Base-by-base conservation (phyloP, 2,797 vertebrate genomes). In the Sebastes nivosus region DNA sequence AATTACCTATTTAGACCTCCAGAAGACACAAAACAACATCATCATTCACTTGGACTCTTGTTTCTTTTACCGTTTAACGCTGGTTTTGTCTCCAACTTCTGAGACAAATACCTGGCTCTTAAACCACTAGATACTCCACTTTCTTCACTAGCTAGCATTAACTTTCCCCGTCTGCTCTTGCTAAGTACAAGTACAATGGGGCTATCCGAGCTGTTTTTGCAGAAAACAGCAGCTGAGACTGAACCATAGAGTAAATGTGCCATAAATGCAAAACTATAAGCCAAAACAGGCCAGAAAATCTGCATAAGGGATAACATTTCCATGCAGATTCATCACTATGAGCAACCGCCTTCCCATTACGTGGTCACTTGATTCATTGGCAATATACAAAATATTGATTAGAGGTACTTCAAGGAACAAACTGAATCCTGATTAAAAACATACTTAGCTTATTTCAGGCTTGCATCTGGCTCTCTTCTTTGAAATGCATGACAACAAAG, bases 391-490 rank as follows among this genome's bases (percentile, higher is more conserved):
- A 36, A 14, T 76, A 55, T 63, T 54, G 46, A 55, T 22, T 8
- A 11, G 30, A 10, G 36, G n/a, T 9, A 32, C 55, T 32, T 63
- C 2, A 32, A 54, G 27, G 29, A 67, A 46, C 60, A 50, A 36
- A 81, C 66, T 70, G 66, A 54, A 24, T 20, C 36, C 46, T 71
- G 42, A 85, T 84, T 67, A 60, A 63, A 42, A 73, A 29, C 63
- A 16, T 16, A 24, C 20, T 59, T 12, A 22, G n/a, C 20, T 22
- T 6, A 1, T 76, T 65, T 36, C 16, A 16, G 5, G 8, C 2
- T 34, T 25, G 1, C 34, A 18, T 67, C 57, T 27, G n/a, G 4
- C 5, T 69, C 38, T 52, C 12, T 36, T 36, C 0, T 30, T 30
- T 50, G 1, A 58, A 57, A 64, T 27, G 8, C 32, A 46, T 3